These are phyloP conservation scores for Hyperopisus bebe DNA, from an alignment of 2,113 vertebrate species.

Conservation along the genomic window DNA sequence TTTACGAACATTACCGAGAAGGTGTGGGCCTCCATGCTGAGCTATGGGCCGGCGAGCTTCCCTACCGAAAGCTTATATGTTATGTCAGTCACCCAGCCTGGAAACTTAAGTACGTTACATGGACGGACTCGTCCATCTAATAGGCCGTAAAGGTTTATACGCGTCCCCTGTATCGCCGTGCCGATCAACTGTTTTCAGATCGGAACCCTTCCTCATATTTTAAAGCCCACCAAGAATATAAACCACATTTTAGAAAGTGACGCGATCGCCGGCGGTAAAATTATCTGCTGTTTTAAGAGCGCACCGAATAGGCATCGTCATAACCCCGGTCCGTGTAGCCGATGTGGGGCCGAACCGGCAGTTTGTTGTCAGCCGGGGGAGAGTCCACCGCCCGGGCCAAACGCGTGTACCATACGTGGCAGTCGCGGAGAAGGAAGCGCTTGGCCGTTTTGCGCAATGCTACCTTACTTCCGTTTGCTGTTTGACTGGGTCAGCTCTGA, in stretches of 20 bases:
- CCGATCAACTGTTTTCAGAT: neutral
- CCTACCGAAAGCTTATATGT: neutral
- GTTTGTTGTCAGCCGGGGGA: neutral
- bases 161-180: neutral
- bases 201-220: neutral
- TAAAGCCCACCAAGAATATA: neutral
- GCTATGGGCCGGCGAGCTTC: neutral
- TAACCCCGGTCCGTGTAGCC: neutral
- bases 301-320: neutral
- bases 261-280: neutral
- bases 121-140: neutral
- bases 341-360: neutral
- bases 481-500: neutral
- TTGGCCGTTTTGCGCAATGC: neutral
- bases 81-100: neutral
- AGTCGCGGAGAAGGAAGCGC: neutral
- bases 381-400: neutral
- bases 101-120: neutral
- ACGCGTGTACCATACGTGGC: slow-evolving; percentile 18
- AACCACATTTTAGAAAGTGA: neutral
- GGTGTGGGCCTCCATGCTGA: neutral
- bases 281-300: neutral
- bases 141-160: neutral
- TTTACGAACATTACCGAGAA: neutral
- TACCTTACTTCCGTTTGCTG: neutral